Percentiles rank a stretch among this genome's conserved stretches.
Conservation (phyloP, 2,113 vertebrate genomes). For the Aegotheles bennettii region DNA sequence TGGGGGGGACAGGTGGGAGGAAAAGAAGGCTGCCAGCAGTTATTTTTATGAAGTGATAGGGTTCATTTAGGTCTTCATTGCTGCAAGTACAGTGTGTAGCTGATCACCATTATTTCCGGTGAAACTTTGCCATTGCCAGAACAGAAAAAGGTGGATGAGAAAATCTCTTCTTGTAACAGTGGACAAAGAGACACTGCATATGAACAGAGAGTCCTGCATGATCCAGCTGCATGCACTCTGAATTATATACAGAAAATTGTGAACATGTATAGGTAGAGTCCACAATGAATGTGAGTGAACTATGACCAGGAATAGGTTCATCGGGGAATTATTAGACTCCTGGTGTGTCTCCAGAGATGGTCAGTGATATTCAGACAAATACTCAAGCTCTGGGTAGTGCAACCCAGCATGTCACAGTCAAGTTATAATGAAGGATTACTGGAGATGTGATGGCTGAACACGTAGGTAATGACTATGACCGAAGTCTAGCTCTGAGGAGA, state of each 20-base stretch:
- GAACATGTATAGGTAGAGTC: not conserved
- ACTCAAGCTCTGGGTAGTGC: not conserved
- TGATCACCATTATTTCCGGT: fast-evolving
- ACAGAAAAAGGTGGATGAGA: not conserved
- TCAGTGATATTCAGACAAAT: not conserved
- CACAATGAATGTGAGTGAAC: not conserved
- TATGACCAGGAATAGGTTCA: not conserved
- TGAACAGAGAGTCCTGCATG: not conserved
- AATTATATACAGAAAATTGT: not conserved
- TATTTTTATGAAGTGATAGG: not conserved
- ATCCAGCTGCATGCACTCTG: not conserved
- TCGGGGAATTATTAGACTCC: not conserved
- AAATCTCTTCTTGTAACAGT: not conserved
- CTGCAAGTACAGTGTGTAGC: not conserved
- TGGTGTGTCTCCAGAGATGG: not conserved
- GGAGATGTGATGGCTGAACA: not conserved
- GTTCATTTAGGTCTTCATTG: not conserved
- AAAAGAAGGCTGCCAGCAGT: not conserved
- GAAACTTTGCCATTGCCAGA: not conserved
- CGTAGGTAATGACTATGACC: not conserved
- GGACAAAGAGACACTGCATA: not conserved
- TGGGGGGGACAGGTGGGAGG: not conserved
- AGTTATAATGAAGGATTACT: not conserved
- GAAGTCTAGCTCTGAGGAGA: not conserved
- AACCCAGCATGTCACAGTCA: not conserved